Evolutionary conservation across 2,113 vertebrate species (phyloP).

Genomic region (Chrysemys picta): DNA sequence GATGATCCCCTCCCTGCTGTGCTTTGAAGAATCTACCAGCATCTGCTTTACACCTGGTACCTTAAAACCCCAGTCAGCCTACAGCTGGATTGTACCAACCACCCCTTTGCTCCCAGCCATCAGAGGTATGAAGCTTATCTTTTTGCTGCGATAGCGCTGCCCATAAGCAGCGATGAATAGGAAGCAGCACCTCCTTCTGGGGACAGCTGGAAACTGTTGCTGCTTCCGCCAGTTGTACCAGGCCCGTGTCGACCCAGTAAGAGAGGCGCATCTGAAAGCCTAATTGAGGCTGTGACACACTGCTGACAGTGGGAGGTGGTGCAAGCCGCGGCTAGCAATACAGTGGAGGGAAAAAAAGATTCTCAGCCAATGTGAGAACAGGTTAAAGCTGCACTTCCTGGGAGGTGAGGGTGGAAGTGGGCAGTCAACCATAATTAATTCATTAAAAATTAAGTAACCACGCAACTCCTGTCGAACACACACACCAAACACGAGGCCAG

Average conservation of each 20-base stretch:
- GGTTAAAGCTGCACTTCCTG: neutral
- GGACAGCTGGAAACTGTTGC: neutral
- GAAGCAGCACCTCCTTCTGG: neutral
- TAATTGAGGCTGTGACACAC: neutral
- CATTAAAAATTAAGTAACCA: slow-evolving; percentile 49
- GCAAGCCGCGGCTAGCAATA: neutral
- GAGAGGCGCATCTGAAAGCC: neutral
- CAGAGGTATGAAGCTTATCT: neutral
- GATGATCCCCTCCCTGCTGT: neutral
- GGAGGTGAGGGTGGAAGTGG: slow-evolving; percentile 25
- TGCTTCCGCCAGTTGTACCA: neutral
- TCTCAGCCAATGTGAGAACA: neutral
- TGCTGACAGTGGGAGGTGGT: neutral
- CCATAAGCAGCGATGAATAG: neutral
- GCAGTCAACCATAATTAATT: slow-evolving; percentile 54
- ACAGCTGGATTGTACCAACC: neutral
- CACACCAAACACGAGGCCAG: neutral
- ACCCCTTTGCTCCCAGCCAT: neutral
- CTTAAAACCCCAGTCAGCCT: neutral
- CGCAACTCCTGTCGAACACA: slow-evolving; percentile 14
- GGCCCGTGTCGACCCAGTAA: neutral
- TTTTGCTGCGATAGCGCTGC: neutral
- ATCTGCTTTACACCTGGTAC: neutral
- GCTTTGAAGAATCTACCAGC: neutral
- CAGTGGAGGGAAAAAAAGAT: neutral